Percentiles rank a stretch among this genome's conserved stretches.
phyloP scores from a whole-genome alignment of 2,888 invertebrate species.

The Dendrolimus houi region DNA sequence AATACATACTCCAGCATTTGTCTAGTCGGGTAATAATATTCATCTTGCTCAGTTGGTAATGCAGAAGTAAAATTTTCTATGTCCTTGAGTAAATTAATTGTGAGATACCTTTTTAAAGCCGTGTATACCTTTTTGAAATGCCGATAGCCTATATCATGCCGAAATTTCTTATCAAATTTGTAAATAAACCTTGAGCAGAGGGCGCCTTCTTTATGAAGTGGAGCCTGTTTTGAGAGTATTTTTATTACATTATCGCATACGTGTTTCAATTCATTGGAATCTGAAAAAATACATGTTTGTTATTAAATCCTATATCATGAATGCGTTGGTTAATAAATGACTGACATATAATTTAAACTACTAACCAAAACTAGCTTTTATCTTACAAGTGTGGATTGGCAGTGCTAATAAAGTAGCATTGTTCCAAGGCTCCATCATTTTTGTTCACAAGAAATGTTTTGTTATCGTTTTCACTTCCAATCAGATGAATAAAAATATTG shows the following conservation, averaged over 20 bases:
- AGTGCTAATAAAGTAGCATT: slow-evolving; percentile 41
- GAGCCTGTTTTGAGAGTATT: slow-evolving; percentile 54
- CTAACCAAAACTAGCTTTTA: slow-evolving; percentile 31
- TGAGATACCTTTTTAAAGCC: slow-evolving; percentile 66
- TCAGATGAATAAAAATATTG: too few species aligned
- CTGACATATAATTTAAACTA: slow-evolving; percentile 2
- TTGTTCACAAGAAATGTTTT: too few species aligned
- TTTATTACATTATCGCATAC: slow-evolving; percentile 36
- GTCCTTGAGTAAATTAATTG: slow-evolving; percentile 60
- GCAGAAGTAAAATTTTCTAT: slow-evolving; percentile 41
- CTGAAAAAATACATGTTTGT: slow-evolving; percentile 29
- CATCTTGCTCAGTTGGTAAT: slow-evolving; percentile 40
- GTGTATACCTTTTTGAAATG: slow-evolving; percentile 72
- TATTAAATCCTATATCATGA: not conserved
- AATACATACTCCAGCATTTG: slow-evolving; percentile 78
- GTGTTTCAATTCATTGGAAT: slow-evolving; percentile 34
- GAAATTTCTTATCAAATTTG: slow-evolving; percentile 76
- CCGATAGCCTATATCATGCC: slow-evolving; percentile 74
- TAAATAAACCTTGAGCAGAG: slow-evolving; percentile 74
- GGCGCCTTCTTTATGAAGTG: slow-evolving; percentile 72
- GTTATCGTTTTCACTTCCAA: too few species aligned
- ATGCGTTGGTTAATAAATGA: not conserved
- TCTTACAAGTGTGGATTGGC: slow-evolving; percentile 45
- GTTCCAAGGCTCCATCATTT: slow-evolving; percentile 49
- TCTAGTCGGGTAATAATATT: slow-evolving; percentile 68